Percentiles rank a stretch among this genome's conserved stretches.
These are phyloP conservation scores for Tortrix viridana DNA, from an alignment of 2,888 invertebrate species.

Conservation along the genomic window DNA sequence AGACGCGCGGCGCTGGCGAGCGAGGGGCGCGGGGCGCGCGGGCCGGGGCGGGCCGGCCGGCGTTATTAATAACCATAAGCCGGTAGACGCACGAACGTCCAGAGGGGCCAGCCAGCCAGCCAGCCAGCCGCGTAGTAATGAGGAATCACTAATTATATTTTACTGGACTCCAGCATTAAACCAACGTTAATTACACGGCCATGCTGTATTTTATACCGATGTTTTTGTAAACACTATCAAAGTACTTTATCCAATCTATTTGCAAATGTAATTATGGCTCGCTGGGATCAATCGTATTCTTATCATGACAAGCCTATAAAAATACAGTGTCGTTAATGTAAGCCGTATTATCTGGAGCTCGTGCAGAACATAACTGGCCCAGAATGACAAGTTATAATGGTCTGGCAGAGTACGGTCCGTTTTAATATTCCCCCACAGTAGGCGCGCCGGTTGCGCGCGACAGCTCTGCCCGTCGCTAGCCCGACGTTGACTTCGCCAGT, in stretches of 20 bases:
- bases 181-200: constrained; percentile 66
- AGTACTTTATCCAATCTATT: constrained; percentile 34
- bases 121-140: constrained; percentile 77
- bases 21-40: constrained; percentile 57
- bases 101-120: constrained; percentile 78
- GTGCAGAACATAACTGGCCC: constrained; percentile 44
- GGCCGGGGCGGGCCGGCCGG: constrained; percentile 61
- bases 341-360: constrained; percentile 29
- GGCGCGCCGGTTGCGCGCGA: constrained; percentile 74
- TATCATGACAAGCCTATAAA: constrained; percentile 12
- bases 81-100: constrained; percentile 84
- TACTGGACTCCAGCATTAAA: constrained; percentile 79
- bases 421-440: constrained; percentile 79
- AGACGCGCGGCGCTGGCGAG: constrained; percentile 77
- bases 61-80: constrained; percentile 85
- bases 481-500: constrained; percentile 62
- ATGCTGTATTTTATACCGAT: constrained; percentile 51
- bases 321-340: constrained; percentile 32
- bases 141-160: constrained; percentile 85
- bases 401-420: constrained; percentile 60
- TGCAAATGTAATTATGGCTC: constrained; percentile 24
- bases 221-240: constrained; percentile 44
- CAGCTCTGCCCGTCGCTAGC: constrained; percentile 73
- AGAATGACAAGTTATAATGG: constrained; percentile 68
- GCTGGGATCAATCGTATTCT: constrained; percentile 7